Evolutionary conservation across 2,113 vertebrate genomes (phyloP), one percentile per base, ranked within the genome.

Genomic region (Prunella himalayana): DNA sequence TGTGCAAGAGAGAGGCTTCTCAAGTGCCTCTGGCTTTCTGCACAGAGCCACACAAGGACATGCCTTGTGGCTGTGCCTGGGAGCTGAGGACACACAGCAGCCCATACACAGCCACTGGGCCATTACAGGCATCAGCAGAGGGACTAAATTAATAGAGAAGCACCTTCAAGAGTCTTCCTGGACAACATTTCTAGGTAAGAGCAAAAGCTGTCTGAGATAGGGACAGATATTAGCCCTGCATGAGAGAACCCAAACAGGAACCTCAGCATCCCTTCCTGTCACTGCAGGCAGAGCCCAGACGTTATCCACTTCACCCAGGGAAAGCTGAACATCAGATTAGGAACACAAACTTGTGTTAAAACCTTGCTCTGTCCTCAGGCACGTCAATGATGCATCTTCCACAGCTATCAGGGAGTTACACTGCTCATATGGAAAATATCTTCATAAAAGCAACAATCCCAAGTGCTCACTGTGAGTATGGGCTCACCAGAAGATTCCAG

Each of bases 391-490:
- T 10, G 9, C 25, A 53, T 45, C 69, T 71, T 54, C 37, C 50
- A 72, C 13, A 42, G 47, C n/a, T 79, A 13, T 21, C 42, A 41
- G 27, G 68, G 50, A 51, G n/a, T 51, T 64, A n/a, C 20, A n/a
- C 17, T 11, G 44, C 15, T 54, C 20, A 8, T 13, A 19, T 0
- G 50, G 41, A 83, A 83, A 88, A 37, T 9, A 30, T 1, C 82
- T 35, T 45, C 33, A 35, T 51, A 25, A 76, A 86, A 78, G 30
- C 47, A 24, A 11, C 5, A 15, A 57, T 60, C 37, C 42, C 44
- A 50, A 78, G 44, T 2, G 10, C 15, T n/a, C 13, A 15, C 20
- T 2, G 1, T 1, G 6, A 24, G 25, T 28, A 14, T 2, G 13
- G 15, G 39, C 56, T 49, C 33, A 5, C 42, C 54, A 47, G 56